These are phyloP conservation scores for Orchestes rusci DNA, from an alignment of 2,888 invertebrate genomes.

Conservation along the genomic window DNA sequence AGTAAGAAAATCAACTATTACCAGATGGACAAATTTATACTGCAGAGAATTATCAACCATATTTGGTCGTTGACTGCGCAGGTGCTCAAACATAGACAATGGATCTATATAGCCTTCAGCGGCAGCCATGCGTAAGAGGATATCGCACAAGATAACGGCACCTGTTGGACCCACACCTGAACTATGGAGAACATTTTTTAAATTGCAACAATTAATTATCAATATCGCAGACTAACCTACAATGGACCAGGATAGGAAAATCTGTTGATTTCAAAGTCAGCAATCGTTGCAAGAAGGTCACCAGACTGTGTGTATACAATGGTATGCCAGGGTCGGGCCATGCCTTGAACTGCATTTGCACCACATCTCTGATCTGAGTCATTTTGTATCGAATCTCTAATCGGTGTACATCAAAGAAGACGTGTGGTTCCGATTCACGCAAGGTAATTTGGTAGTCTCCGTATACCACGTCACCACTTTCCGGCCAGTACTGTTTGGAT, in stretches of 20 bases:
- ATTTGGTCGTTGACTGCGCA: conserved; percentile 40
- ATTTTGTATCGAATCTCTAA: too few species aligned
- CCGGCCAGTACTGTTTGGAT: conserved; percentile 5
- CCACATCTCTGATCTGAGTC: too few species aligned
- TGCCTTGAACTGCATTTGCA: conserved; percentile 47
- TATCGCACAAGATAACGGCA: conserved; percentile 53
- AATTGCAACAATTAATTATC: too few species aligned
- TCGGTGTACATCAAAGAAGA: conserved; percentile 10
- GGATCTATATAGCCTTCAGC: conserved; percentile 39
- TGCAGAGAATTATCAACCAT: conserved; percentile 45
- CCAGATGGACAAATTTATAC: conserved; percentile 45
- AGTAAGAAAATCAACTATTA: conserved; percentile 42
- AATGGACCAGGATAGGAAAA: conserved; percentile 49
- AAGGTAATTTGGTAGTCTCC: too few species aligned
- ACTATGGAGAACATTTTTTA: too few species aligned
- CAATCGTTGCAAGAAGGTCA: conserved; percentile 39
- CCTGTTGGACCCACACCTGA: conserved; percentile 58
- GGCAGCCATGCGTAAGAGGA: conserved; percentile 46
- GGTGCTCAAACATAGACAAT: conserved; percentile 33
- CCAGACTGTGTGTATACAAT: conserved; percentile 36
- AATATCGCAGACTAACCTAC: too few species aligned
- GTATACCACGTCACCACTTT: too few species aligned
- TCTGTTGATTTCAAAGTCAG: conserved; percentile 36
- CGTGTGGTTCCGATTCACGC: too few species aligned
- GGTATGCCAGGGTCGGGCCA: conserved; percentile 52